A percentile compares a stretch with the other conserved stretches of the same genome.
Conservation (phyloP, 1,140 invertebrate species). For the Pogonognathellus flavescens region DNA sequence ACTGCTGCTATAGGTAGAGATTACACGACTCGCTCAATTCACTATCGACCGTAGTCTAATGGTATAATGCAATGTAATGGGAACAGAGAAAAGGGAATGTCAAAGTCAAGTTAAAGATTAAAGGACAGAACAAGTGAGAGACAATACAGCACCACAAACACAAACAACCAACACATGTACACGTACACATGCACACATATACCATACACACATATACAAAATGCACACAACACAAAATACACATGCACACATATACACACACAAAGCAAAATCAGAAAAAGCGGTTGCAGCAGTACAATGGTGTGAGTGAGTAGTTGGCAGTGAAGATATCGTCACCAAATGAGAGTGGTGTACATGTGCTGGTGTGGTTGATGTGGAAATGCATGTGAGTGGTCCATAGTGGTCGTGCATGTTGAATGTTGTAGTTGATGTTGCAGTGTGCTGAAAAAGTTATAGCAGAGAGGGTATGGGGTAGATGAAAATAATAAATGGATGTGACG, state of each 20-base stretch:
- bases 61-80: slow-evolving; percentile 37
- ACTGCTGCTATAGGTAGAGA: too few relatives aligned
- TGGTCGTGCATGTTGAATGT: too few relatives aligned
- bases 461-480: not conserved
- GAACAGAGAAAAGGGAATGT: slow-evolving; percentile 48
- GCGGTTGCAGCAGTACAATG: not conserved
- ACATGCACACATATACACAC: not conserved
- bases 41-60: not conserved
- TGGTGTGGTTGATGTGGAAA: too few relatives aligned
- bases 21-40: slow-evolving; percentile 12
- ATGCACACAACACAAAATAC: not conserved
- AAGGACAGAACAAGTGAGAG: not conserved
- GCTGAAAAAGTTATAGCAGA: too few relatives aligned
- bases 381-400: too few relatives aligned
- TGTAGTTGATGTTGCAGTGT: too few relatives aligned
- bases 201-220: too few relatives aligned
- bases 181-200: not conserved
- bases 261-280: not conserved
- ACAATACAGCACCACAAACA: not conserved
- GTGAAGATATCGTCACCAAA: too few relatives aligned
- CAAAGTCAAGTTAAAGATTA: slow-evolving; percentile 45
- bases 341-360: too few relatives aligned
- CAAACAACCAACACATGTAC: slow-evolving; percentile 1
- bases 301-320: too few relatives aligned
- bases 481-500: not conserved